Percentiles rank a stretch among this genome's conserved stretches.
Conservation (phyloP, 2,888 invertebrate genomes). For the Pyrgus malvae region DNA sequence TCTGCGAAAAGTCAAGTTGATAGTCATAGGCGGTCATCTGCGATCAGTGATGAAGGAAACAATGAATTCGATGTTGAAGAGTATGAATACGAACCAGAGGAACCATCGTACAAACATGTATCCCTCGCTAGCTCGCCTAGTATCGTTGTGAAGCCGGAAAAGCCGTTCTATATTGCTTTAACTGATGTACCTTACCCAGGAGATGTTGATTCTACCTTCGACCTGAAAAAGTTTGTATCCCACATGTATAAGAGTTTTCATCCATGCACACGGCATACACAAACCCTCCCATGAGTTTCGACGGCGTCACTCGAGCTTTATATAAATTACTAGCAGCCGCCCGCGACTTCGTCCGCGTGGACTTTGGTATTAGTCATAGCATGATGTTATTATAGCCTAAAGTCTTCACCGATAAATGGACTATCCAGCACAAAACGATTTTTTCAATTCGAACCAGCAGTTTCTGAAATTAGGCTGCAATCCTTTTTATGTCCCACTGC, state of each 20-base stretch:
- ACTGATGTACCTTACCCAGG: slow-evolving; percentile 68
- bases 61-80: slow-evolving; percentile 61
- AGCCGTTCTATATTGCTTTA: slow-evolving; percentile 56
- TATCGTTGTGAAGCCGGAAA: slow-evolving; percentile 44
- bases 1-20: background rate
- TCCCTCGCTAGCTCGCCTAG: slow-evolving; percentile 39
- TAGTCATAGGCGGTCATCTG: background rate
- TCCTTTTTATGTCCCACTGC: no score
- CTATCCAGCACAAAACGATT: no score
- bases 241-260: background rate
- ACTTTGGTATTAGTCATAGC: no score
- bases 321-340: no score
- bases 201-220: slow-evolving; percentile 60
- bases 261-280: no score
- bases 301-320: background rate
- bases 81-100: slow-evolving; percentile 51
- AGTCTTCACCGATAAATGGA: no score
- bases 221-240: slow-evolving; percentile 59
- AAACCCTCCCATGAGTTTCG: no score
- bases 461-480: no score
- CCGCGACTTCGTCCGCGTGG: no score
- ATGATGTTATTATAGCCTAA: no score
- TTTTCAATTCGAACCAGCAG: no score
- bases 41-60: slow-evolving; percentile 43
- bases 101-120: slow-evolving; percentile 45